A percentile compares a stretch with the other conserved stretches of the same genome.
These are phyloP conservation scores for Prunella himalayana DNA, from an alignment of 2,113 vertebrate genomes.

Conservation along the genomic window DNA sequence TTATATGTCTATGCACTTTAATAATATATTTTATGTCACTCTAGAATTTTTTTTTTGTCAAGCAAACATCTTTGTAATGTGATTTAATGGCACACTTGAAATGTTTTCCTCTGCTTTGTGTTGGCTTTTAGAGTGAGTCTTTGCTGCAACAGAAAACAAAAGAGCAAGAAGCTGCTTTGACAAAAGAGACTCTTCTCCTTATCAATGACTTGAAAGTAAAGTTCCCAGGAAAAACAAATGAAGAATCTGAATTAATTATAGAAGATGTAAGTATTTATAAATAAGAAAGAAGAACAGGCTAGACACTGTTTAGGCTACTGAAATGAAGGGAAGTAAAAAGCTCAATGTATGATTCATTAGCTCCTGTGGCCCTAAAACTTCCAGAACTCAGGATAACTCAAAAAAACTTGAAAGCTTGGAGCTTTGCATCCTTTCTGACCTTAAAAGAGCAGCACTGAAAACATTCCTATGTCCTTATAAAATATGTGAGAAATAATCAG, in stretches of 20 bases:
- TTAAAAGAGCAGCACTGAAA: neutral
- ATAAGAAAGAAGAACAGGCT: neutral
- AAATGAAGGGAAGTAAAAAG: neutral
- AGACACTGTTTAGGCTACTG: neutral
- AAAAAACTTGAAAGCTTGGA: neutral
- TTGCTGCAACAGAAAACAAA: slow-evolving; percentile 84
- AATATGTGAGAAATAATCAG: slow-evolving; percentile 2
- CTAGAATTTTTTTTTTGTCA: slow-evolving; percentile 15
- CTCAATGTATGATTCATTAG: neutral
- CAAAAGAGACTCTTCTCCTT: slow-evolving; percentile 84
- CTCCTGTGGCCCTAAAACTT: neutral
- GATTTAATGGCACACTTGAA: slow-evolving; percentile 16
- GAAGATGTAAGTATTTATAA: slow-evolving; percentile 84
- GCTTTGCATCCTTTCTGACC: neutral
- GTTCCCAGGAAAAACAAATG: slow-evolving; percentile 92
- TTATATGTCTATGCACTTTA: neutral
- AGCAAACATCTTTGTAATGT: slow-evolving; percentile 38
- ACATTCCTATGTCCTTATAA: slow-evolving; percentile 19
- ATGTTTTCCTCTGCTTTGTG: slow-evolving; percentile 44
- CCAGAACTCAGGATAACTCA: neutral
- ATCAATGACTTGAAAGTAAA: slow-evolving; percentile 91
- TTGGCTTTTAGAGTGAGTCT: slow-evolving; percentile 79
- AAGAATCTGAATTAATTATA: slow-evolving; percentile 88
- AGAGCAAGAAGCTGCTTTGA: slow-evolving; percentile 88
- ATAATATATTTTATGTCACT: neutral